phyloP scores from a whole-genome alignment of 2,888 invertebrate species.

The Acleris emargana region DNA sequence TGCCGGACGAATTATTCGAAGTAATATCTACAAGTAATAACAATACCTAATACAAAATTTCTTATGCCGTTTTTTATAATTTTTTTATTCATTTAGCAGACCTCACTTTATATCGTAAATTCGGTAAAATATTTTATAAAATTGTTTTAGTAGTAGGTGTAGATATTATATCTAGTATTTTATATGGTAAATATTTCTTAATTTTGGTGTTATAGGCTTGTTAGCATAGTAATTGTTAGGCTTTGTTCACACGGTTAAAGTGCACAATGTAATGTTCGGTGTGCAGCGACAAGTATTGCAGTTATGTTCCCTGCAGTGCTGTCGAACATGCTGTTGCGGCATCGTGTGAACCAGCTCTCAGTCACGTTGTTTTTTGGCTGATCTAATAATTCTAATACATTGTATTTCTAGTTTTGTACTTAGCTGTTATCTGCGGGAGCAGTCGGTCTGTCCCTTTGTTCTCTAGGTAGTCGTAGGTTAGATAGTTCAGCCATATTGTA shows the following conservation, averaged over 20 bases:
- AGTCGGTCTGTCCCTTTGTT: constrained; percentile 53
- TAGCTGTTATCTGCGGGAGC: constrained; percentile 44
- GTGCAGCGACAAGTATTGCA: constrained; percentile 4
- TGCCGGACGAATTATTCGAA: constrained; percentile 2
- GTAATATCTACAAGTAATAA: constrained; percentile 5
- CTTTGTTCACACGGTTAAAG: constrained; percentile 15
- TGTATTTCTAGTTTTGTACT: constrained; percentile 34
- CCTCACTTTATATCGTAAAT: constrained; percentile 16
- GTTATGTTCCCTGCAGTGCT: constrained; percentile 3
- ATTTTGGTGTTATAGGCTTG: constrained; percentile 13
- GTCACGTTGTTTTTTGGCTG: constrained; percentile 8
- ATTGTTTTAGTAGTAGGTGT: constrained; percentile 31
- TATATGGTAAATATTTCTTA: constrained; percentile 4
- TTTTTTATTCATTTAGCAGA: constrained; percentile 17
- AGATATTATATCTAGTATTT: constrained; percentile 26
- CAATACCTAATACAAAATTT: constrained; percentile 10
- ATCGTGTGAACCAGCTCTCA: constrained; percentile 24
- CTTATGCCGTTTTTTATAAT: constrained; percentile 13
- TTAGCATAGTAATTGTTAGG: constrained; percentile 8
- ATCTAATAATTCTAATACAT: constrained; percentile 19
- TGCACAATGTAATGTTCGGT: neutral
- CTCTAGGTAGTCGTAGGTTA: constrained; percentile 49
- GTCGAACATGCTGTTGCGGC: constrained; percentile 1
- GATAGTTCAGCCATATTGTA: constrained; percentile 60
- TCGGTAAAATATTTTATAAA: constrained; percentile 23